These are phyloP conservation scores for Drosophila mulleri DNA, from an alignment of 2,888 invertebrate species.

Conservation along the genomic window DNA sequence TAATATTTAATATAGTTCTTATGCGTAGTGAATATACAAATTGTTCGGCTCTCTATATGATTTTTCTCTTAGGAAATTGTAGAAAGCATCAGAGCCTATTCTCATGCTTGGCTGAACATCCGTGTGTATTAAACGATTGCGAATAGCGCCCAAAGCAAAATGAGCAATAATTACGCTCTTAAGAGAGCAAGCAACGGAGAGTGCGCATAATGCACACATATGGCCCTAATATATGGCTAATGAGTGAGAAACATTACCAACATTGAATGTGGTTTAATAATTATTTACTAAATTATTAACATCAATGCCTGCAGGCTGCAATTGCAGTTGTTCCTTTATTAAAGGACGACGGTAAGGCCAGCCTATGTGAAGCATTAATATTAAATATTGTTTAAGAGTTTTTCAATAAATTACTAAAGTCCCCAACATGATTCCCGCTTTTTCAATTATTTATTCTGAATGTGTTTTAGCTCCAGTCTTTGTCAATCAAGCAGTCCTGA, in stretches of 20 bases:
- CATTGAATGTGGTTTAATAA: too few species aligned
- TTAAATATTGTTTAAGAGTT: background rate
- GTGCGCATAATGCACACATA: background rate
- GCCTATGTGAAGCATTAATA: background rate
- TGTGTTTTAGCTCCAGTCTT: background rate
- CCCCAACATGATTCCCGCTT: background rate
- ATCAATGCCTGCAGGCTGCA: too few species aligned
- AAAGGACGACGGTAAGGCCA: too few species aligned
- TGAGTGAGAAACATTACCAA: background rate
- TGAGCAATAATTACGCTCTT: background rate
- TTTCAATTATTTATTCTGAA: too few species aligned
- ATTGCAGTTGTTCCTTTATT: too few species aligned
- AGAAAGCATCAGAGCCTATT: background rate
- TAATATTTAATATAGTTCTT: background rate
- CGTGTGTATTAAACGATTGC: background rate
- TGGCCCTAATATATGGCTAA: background rate
- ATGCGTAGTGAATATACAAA: background rate
- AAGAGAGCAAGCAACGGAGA: background rate
- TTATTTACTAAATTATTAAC: background rate
- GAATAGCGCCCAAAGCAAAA: background rate
- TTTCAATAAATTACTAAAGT: background rate
- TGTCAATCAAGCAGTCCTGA: constrained; percentile 13
- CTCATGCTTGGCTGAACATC: background rate
- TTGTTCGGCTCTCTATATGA: background rate
- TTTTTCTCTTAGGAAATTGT: too few species aligned